Base-by-base conservation (phyloP, 2,797 vertebrate genomes). In the Bucorvus abyssinicus region DNA sequence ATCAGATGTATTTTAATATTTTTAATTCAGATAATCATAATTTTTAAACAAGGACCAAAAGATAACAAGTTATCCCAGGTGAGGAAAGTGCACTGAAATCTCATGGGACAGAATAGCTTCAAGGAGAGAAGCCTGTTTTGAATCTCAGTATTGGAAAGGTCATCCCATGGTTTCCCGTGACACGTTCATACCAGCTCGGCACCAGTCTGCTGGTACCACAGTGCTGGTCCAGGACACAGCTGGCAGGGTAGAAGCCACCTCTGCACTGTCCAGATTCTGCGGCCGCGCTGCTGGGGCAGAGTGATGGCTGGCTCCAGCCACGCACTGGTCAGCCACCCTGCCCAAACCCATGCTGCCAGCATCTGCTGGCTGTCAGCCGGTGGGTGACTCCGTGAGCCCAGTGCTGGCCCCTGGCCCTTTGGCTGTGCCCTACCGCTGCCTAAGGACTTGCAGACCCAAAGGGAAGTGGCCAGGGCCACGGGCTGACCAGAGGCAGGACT, bases 111-210 rank as follows among this genome's bases (percentile, higher is more conserved):
- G 15, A 78, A 87, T 36, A 90, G 56, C 85, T 93, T 83, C 95
- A 88, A 94, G 5, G 14, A 94, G 52, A 96, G 89, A 86, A 96
- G 30, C 20, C 83, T 90, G 27, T 73, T 91, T n/a, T 36, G 18
- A 55, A 65, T 8, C 29, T 65, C 42, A 40, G 34, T 32, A 20
- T 36, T 32, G 40, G 19, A 32, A 55, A 50, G 12, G 11, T 70
- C 40, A 84, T 10, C 29, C 32, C 29, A 14, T 2, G 20, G n/a
- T 36, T 50, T 74, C 45, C 42, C 6, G 6, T 40, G 63, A 55
- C 29, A 40, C 2, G 2, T 55, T 30, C 19, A 29, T 36, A 56
- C 19, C 49, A 61, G 29, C 13, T 14, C 42, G 19, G 40, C 29
- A 45, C 14, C 1, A 3, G 18, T 32, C 19, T 71, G n/a, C 71